Conservation (phyloP, 2,888 invertebrate genomes). For the Cataglyphis albicans region DNA sequence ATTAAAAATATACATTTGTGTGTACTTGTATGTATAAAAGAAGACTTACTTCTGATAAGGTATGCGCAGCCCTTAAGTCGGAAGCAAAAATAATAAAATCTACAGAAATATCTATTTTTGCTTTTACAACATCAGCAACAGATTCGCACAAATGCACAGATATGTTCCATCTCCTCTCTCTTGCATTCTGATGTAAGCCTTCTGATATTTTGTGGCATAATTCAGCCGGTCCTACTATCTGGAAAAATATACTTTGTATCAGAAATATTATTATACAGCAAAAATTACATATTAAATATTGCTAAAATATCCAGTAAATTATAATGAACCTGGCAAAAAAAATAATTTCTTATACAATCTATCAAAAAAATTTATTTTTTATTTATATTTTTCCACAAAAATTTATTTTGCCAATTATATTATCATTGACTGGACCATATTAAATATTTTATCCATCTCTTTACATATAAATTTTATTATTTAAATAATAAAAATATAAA, state of each 20-base stretch:
- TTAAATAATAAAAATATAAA: neutral
- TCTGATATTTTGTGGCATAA: conserved; percentile 79
- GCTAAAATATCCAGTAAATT: neutral
- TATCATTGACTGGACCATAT: neutral
- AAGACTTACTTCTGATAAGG: conserved; percentile 77
- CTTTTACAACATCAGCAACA: conserved; percentile 72
- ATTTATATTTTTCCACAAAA: neutral
- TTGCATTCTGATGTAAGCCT: conserved; percentile 74
- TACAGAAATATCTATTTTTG: conserved; percentile 73
- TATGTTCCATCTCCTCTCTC: conserved; percentile 73
- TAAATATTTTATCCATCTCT: neutral
- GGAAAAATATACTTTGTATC: conserved; percentile 1
- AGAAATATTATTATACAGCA: conserved; percentile 26
- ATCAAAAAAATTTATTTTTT: neutral
- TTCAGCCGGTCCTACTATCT: conserved; percentile 80
- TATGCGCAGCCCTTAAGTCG: conserved; percentile 76
- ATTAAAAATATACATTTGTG: neutral
- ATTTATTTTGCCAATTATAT: neutral
- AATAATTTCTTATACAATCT: neutral
- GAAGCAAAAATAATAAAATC: conserved; percentile 83
- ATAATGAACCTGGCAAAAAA: neutral
- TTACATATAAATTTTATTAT: neutral
- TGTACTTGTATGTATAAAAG: neutral
- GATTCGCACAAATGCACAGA: conserved; percentile 81
- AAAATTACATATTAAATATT: conserved; percentile 10